These are phyloP conservation scores for Petrolisthes cinctipes DNA, from an alignment of 2,888 invertebrate genomes.

Conservation along the genomic window DNA sequence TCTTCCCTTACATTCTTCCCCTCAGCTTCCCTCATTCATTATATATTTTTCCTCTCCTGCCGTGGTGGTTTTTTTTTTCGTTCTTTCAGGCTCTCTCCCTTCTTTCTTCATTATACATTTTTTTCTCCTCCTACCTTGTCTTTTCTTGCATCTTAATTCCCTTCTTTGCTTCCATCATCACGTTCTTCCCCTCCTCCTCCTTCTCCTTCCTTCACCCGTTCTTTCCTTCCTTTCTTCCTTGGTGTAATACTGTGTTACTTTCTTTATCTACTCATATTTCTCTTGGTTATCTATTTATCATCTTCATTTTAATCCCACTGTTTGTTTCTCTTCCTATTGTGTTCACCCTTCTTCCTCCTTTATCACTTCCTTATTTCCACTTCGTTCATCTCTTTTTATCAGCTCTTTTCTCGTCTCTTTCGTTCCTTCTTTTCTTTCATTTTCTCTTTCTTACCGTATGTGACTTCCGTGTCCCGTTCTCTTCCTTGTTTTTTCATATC, in stretches of 20 bases:
- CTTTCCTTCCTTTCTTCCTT: not conserved
- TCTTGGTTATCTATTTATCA: not conserved
- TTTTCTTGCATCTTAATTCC: not conserved
- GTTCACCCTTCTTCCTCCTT: not conserved
- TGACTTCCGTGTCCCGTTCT: not conserved
- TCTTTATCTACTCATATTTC: not conserved
- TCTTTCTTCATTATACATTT: not conserved
- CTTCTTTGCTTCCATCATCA: not conserved
- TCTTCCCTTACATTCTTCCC: too few species aligned
- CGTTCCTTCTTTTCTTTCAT: not conserved
- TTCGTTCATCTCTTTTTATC: not conserved
- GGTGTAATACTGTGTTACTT: not conserved
- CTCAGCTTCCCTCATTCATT: too few species aligned
- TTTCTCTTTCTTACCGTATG: not conserved
- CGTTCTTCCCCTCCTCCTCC: not conserved
- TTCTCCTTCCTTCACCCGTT: not conserved
- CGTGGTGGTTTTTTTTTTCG: too few species aligned
- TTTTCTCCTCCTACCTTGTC: not conserved
- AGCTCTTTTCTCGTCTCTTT: not conserved
- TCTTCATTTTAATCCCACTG: not conserved
- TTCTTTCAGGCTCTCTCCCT: not conserved
- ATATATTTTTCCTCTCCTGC: too few species aligned
- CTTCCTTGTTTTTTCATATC: not conserved
- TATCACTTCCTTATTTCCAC: not conserved
- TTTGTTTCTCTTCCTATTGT: not conserved